Evolutionary conservation across 1,140 invertebrate genomes (phyloP), one percentile per base, ranked within the genome.

Genomic region (Drosophila varians): DNA sequence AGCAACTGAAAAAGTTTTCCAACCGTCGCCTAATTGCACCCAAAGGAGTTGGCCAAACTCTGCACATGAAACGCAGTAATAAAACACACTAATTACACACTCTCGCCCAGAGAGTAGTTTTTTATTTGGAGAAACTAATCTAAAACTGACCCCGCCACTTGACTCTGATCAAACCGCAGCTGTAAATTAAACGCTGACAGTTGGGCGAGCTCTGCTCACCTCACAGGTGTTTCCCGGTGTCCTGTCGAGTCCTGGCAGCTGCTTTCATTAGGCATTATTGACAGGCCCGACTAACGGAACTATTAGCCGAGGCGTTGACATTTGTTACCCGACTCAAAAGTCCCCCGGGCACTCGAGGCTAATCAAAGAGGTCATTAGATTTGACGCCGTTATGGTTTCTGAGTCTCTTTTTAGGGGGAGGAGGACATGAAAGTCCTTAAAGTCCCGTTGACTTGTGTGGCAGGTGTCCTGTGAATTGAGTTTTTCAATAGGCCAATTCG

Each of bases 351-450:
- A 36, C 28, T 25, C 48, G 4, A n/a, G 42, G 42, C 60, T 72
- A 86, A 86, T 80, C 80, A 86, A 77, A 77, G 61, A 86, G 80
- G 82, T 86, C 80, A 86, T 87, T 86, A 86, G 82, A 65, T 68
- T 74, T 70, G 53, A 66, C 55, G 58, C 53, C 52, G 60, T 48
- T 64, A 61, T 64, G 60, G 60, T 61, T n/a, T n/a, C 19, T 16
- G 40, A 52, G 25, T 31, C n/a, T 31, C 11, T n/a, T n/a, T n/a
- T n/a, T n/a, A n/a, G n/a, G n/a, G 19, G 18, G 28, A 16, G 8
- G 16, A 7, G 47, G 26, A 40, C 34, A 4, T 1, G 2, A 5
- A 38, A 8, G 49, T 77, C 56, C 46, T 49, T 79, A 36, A 73
- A 40, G 56, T 55, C 42, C 56, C 49, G 54, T 65, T 60, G 65